A percentile compares a stretch with the other conserved stretches of the same genome.
These are phyloP conservation scores for Ageneiosus marmoratus DNA, from an alignment of 2,113 vertebrate genomes.

Conservation along the genomic window DNA sequence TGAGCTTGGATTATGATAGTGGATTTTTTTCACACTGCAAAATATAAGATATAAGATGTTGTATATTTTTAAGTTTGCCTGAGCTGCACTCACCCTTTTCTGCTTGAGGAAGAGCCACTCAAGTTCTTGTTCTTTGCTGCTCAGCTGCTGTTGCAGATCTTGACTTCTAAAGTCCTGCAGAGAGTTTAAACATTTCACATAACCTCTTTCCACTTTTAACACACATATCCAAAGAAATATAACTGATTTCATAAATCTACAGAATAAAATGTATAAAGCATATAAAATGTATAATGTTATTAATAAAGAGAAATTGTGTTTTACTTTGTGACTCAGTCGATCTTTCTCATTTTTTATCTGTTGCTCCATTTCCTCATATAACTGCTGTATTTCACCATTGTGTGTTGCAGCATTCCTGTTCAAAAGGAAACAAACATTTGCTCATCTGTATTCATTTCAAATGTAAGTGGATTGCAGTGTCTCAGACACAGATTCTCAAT, in stretches of 20 bases:
- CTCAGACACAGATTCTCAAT: not conserved
- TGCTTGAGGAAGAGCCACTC: conserved; percentile 83
- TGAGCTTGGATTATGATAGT: too few species aligned
- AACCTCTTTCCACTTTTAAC: not conserved
- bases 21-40: not conserved
- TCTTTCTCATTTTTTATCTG: conserved; percentile 90
- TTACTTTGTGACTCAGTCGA: conserved; percentile 79
- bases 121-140: conserved; percentile 84
- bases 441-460: not conserved
- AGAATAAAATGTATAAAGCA: too few species aligned
- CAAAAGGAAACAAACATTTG: conserved; percentile 10
- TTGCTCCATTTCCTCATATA: conserved; percentile 96
- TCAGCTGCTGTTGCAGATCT: conserved; percentile 80
- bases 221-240: not conserved
- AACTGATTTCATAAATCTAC: not conserved
- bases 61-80: not conserved
- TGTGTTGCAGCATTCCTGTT: conserved; percentile 85
- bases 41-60: not conserved
- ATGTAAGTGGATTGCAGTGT: not conserved
- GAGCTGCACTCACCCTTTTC: conserved; percentile 70
- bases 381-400: conserved; percentile 84
- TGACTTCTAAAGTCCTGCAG: conserved; percentile 83
- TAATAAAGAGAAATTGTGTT: not conserved
- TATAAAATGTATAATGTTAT: not conserved
- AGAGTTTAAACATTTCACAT: not conserved